phyloP scores from a whole-genome alignment of 2,888 invertebrate species.

The Stenolophus ochropezus region DNA sequence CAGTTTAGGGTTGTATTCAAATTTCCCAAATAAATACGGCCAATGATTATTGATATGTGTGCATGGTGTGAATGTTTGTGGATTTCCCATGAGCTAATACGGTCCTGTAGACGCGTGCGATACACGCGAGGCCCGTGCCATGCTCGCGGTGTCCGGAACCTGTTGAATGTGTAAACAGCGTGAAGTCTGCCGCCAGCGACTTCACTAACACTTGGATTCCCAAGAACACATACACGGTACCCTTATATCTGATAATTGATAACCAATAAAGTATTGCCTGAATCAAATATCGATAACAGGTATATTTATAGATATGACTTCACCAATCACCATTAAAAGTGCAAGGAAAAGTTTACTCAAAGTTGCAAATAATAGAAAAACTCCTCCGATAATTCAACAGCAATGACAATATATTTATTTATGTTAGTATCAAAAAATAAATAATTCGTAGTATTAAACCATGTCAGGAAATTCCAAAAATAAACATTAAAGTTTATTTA shows the following conservation, averaged over 20 bases:
- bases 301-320: not conserved
- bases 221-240: not conserved
- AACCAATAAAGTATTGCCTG: too few species aligned
- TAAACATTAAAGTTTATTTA: not conserved
- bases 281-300: not conserved
- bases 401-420: not conserved
- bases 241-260: too few species aligned
- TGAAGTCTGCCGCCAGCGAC: constrained; percentile 42
- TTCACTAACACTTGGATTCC: not conserved
- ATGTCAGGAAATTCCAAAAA: not conserved
- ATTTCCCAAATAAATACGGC: too few species aligned
- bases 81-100: not conserved
- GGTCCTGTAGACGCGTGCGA: constrained; percentile 6
- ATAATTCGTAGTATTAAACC: not conserved
- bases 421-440: not conserved
- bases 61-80: too few species aligned
- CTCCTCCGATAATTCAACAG: too few species aligned
- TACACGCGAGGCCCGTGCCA: constrained; percentile 21
- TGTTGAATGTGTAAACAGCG: constrained; percentile 57
- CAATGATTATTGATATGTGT: too few species aligned
- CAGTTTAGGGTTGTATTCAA: too few species aligned
- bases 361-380: not conserved
- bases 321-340: too few species aligned
- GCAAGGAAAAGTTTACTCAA: not conserved
- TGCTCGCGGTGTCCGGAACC: constrained; percentile 26